phyloP scores from a whole-genome alignment of 2,797 vertebrate genomes.

The Rhyacichthys aspro region DNA sequence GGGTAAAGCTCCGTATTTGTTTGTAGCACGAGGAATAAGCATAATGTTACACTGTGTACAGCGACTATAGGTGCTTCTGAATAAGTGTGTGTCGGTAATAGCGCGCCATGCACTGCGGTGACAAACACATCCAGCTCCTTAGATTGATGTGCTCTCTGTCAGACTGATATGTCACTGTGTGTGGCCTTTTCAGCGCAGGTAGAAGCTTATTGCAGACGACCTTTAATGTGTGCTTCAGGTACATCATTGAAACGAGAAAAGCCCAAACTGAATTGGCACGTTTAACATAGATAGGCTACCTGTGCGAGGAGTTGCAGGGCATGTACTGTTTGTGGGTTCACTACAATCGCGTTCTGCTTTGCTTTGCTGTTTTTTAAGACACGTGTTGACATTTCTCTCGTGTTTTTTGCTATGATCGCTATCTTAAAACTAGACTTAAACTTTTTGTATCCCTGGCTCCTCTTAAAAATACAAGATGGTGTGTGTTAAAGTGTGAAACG shows the following conservation, averaged over 20 bases:
- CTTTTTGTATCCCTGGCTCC: slow-evolving; percentile 8
- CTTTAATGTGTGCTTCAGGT: neutral
- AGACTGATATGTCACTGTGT: slow-evolving; percentile 31
- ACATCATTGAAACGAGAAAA: neutral
- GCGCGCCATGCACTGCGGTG: slow-evolving; percentile 40
- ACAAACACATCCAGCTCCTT: slow-evolving; percentile 37
- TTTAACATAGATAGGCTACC: neutral
- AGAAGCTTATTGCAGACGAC: neutral
- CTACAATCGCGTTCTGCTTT: neutral
- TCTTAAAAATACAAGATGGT: neutral
- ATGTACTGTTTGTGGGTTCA: neutral
- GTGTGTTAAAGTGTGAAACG: slow-evolving; percentile 48
- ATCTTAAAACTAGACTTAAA: neutral
- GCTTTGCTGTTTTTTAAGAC: neutral
- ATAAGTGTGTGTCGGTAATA: slow-evolving; percentile 2
- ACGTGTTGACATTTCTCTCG: slow-evolving; percentile 25
- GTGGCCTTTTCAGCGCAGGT: neutral
- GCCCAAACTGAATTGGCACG: neutral
- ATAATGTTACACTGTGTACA: too few relatives aligned
- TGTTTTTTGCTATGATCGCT: neutral
- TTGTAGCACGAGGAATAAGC: neutral
- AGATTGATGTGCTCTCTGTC: slow-evolving; percentile 43
- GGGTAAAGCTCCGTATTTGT: slow-evolving; percentile 39
- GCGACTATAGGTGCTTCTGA: neutral
- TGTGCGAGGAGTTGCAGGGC: neutral